Evolutionary conservation across 2,113 vertebrate genomes (phyloP).

Genomic region (Gnathonemus longibarbis): DNA sequence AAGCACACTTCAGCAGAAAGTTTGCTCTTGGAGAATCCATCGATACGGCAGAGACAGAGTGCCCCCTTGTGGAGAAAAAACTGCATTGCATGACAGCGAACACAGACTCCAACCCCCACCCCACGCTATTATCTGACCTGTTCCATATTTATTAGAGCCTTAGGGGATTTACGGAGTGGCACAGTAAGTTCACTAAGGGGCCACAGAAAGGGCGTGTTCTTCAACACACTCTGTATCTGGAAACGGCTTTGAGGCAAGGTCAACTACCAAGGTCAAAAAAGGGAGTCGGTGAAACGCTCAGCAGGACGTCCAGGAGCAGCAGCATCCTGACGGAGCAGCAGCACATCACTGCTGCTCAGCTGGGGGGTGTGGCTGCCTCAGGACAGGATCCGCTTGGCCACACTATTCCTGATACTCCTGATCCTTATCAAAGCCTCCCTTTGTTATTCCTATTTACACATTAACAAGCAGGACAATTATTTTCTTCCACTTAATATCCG

Average conservation of each 20-base stretch:
- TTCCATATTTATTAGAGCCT: conserved; percentile 1
- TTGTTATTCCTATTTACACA: neutral
- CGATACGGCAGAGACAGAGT: neutral
- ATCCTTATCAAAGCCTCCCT: neutral
- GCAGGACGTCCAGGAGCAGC: neutral
- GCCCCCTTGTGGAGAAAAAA: neutral
- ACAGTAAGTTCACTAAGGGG: neutral
- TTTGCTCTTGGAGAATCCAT: neutral
- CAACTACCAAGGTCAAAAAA: neutral
- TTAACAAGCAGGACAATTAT: neutral
- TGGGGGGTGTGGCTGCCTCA: neutral
- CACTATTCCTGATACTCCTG: neutral
- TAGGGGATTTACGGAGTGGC: neutral
- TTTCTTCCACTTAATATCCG: neutral
- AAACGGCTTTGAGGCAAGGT: neutral
- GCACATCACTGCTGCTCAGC: neutral
- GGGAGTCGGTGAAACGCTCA: neutral
- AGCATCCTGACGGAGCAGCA: neutral
- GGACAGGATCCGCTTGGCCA: neutral
- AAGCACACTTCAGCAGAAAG: neutral
- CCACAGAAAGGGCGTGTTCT: neutral
- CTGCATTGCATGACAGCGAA: neutral
- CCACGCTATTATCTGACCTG: neutral
- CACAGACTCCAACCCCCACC: neutral
- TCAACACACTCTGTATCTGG: neutral